phyloP scores from a whole-genome alignment of 1,140 invertebrate genomes.

The Panagrolaimus sp. region DNA sequence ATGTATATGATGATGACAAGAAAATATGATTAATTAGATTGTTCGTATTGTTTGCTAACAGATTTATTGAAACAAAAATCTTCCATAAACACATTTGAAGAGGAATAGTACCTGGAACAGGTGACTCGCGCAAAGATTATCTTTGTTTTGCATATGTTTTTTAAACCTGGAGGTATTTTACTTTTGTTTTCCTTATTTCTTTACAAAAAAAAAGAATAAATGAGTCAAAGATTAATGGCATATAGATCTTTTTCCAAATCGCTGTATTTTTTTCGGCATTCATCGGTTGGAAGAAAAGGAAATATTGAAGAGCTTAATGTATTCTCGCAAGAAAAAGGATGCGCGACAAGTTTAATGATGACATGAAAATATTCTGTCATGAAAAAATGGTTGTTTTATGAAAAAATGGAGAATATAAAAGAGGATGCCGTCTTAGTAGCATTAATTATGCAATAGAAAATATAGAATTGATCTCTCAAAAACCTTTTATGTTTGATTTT shows the following conservation, averaged over 20 bases:
- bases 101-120: neutral
- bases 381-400: too few relatives aligned
- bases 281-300: neutral
- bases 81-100: neutral
- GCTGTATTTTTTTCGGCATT: neutral
- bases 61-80: neutral
- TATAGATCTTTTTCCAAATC: neutral
- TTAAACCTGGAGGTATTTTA: too few relatives aligned
- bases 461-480: too few relatives aligned
- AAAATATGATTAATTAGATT: slow-evolving; percentile 11
- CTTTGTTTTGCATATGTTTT: neutral
- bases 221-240: too few relatives aligned
- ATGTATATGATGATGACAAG: too few relatives aligned
- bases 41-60: neutral
- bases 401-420: neutral
- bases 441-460: slow-evolving; percentile 11
- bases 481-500: too few relatives aligned
- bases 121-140: slow-evolving; percentile 9
- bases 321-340: slow-evolving; percentile 16
- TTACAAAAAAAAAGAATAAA: too few relatives aligned
- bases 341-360: slow-evolving; percentile 18
- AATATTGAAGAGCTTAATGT: neutral
- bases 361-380: neutral
- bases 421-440: slow-evolving; percentile 6
- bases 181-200: too few relatives aligned